A percentile compares a stretch with the other conserved stretches of the same genome.
Evolutionary conservation across 2,113 vertebrate genomes (phyloP).

Genomic region (Atrichornis clamosus): DNA sequence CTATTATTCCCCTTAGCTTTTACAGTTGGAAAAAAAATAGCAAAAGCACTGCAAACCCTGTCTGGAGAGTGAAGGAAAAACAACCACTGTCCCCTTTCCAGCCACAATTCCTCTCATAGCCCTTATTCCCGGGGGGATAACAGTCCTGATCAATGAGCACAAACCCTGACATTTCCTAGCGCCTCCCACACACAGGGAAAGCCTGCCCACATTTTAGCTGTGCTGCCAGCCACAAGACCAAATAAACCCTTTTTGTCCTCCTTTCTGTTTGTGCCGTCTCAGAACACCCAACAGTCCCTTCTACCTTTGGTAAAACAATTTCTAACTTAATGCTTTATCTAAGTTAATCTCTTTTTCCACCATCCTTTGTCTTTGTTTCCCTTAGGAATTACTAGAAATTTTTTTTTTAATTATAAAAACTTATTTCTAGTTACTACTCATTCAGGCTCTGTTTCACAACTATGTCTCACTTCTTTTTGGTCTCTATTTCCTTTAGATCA

Average conservation of each 20-base stretch:
- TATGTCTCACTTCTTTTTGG: neutral
- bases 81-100: neutral
- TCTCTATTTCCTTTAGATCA: too few species aligned
- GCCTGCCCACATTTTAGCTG: neutral
- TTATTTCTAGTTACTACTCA: neutral
- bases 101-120: neutral
- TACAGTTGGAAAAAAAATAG: neutral
- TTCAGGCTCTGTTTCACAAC: neutral
- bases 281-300: neutral
- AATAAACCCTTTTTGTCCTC: neutral
- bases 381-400: neutral
- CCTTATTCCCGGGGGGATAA: neutral
- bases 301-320: neutral
- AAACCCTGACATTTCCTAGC: neutral
- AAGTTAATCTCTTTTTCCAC: neutral
- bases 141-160: neutral
- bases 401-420: too few species aligned
- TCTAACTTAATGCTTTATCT: neutral
- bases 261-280: neutral
- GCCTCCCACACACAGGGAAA: neutral
- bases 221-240: neutral
- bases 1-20: neutral
- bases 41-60: neutral
- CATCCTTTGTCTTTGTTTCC: neutral
- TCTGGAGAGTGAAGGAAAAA: neutral